phyloP scores from a whole-genome alignment of 2,888 invertebrate genomes.

The Sinelater perroti region DNA sequence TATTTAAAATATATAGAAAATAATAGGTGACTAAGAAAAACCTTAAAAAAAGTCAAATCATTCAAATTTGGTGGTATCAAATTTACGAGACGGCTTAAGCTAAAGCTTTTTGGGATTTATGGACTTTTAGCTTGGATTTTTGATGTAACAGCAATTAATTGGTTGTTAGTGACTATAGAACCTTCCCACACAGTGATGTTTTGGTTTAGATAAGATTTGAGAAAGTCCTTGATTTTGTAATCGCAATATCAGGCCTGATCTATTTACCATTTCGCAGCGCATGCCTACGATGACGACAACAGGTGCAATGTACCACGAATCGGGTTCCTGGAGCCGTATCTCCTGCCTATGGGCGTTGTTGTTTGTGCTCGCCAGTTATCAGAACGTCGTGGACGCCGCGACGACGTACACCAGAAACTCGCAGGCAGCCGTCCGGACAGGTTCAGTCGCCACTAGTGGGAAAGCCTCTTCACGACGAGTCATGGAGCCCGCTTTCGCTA shows the following conservation, averaged over 20 bases:
- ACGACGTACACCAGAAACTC: slow-evolving; percentile 25
- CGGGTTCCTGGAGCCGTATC: slow-evolving; percentile 21
- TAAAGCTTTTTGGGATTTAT: no score
- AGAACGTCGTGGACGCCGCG: slow-evolving; percentile 29
- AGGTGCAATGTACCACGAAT: slow-evolving; percentile 30
- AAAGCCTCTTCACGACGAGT: slow-evolving; percentile 48
- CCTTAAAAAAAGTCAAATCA: no score
- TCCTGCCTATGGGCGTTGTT: slow-evolving; percentile 28
- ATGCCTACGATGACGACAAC: slow-evolving; percentile 26
- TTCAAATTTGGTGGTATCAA: no score
- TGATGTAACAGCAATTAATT: no score
- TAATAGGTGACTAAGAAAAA: no score
- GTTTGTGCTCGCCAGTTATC: slow-evolving; percentile 19
- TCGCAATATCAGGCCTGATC: not conserved
- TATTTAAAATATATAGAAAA: no score
- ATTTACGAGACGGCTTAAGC: no score
- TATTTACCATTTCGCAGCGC: slow-evolving; percentile 17
- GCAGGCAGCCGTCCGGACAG: slow-evolving; percentile 5
- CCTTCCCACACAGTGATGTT: no score
- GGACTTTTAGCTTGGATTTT: no score
- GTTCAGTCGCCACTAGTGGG: slow-evolving; percentile 12
- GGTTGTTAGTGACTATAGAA: no score
- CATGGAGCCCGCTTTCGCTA: slow-evolving; percentile 74
- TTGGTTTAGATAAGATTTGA: no score
- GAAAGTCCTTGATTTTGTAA: not conserved